Evolutionary conservation across 2,888 invertebrate genomes (phyloP), one percentile per base, ranked within the genome.

Genomic region (Dryocosmus kuriphilus): DNA sequence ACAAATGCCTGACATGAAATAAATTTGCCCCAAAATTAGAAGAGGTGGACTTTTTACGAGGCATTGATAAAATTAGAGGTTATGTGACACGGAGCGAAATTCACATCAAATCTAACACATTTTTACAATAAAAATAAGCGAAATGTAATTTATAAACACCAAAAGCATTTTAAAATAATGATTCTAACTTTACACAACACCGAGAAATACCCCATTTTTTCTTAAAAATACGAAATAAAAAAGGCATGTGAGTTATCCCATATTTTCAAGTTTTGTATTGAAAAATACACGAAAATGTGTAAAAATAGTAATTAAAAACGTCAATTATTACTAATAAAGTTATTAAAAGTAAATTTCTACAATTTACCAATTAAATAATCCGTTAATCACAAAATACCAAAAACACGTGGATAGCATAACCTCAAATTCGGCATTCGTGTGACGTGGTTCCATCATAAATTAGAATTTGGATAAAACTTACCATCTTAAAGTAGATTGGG

Each of bases 401-500:
- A 55, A 67, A 51, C 83, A 83, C 82, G 80, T 84, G 82, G 60
- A n/a, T 24, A 60, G 71, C 62, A 35, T 84, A 85, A 86, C 84
- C 86, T 84, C 8, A 6, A 76, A 71, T 27, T 57, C 14, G 57
- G 57, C 9, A 57, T n/a, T n/a, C 5, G 24, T n/a, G 5, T n/a
- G 8, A 1, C 0, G n/a, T 9, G 55, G 3, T 38, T 46, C 11
- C 7, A 24, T 22, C 51, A 35, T 38, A 24, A 16, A 60, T 61
- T 60, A 27, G 27, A 75, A 46, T 63, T 76, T 55, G 32, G 9
- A 62, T 32, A 41, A 27, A 75, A 84, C 86, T 89, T 83, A 90
- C 90, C 91, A 91, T 91, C 84, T 85, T 83, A 51, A 57, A 38
- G 19, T 73, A 62, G 67, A 63, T 76, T 61, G 73, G 73, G 80